These are phyloP conservation scores for Rhinophrynus dorsalis DNA, from an alignment of 2,797 vertebrate species.

Conservation along the genomic window DNA sequence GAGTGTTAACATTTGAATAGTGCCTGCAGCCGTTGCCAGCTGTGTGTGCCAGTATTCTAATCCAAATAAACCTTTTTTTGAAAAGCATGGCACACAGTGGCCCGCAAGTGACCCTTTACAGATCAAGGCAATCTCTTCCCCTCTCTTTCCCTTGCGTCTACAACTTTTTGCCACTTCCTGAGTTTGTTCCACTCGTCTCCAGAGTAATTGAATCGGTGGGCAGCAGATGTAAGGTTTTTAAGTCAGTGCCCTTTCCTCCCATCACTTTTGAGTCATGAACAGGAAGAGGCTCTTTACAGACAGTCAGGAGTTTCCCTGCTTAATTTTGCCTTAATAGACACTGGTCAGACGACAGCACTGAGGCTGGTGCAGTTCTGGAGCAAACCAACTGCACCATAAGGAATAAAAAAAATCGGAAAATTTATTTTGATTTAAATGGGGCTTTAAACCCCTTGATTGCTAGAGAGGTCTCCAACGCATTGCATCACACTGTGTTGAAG, in stretches of 20 bases:
- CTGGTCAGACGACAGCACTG: slow-evolving; percentile 44
- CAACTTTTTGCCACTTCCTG: slow-evolving; percentile 72
- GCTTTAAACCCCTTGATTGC: no score
- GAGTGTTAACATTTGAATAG: slow-evolving; percentile 70
- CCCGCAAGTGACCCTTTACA: slow-evolving; percentile 62
- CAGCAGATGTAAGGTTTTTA: slow-evolving; percentile 58
- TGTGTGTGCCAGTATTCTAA: slow-evolving; percentile 69
- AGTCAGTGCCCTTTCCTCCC: slow-evolving; percentile 60
- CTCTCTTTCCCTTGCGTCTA: slow-evolving; percentile 61
- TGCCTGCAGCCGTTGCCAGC: slow-evolving; percentile 60
- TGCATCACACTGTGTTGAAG: no score
- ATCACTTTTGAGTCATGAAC: slow-evolving; percentile 55
- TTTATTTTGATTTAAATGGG: no score
- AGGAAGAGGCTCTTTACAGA: slow-evolving; percentile 65
- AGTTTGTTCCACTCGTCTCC: slow-evolving; percentile 76
- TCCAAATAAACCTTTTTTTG: slow-evolving; percentile 59
- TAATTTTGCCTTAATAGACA: slow-evolving; percentile 42
- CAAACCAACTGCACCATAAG: no score
- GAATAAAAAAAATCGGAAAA: no score
- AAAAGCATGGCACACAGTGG: slow-evolving; percentile 57
- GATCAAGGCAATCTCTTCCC: slow-evolving; percentile 62
- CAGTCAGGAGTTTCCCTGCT: slow-evolving; percentile 53
- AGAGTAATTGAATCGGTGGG: slow-evolving; percentile 59
- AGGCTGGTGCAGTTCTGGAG: no score
- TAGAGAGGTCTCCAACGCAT: no score